These are phyloP conservation scores for Phycodurus eques DNA, from an alignment of 2,113 vertebrate species.

Conservation along the genomic window DNA sequence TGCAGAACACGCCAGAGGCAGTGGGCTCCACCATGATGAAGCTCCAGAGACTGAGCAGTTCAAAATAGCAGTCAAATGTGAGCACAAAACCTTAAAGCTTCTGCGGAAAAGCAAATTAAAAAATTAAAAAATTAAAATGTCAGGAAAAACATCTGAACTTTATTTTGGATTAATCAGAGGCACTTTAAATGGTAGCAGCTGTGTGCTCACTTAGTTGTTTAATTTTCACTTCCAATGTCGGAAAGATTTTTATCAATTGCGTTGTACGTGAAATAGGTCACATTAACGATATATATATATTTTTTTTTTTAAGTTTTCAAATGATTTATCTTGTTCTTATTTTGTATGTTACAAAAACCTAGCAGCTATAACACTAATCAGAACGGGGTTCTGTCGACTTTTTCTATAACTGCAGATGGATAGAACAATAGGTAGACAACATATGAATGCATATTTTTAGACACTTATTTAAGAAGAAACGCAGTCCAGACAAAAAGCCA, in stretches of 20 bases:
- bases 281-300: too few species aligned
- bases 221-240: too few species aligned
- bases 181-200: not conserved
- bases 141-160: not conserved
- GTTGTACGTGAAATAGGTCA: too few species aligned
- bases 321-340: too few species aligned
- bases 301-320: too few species aligned
- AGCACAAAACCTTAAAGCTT: not conserved
- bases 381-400: not conserved
- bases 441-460: too few species aligned
- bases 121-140: not conserved
- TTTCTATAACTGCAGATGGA: too few species aligned
- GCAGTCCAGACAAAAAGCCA: not conserved
- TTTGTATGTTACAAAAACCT: too few species aligned
- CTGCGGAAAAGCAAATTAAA: not conserved
- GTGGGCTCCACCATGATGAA: constrained; percentile 80
- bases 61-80: not conserved
- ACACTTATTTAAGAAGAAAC: not conserved
- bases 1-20: constrained; percentile 88
- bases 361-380: not conserved
- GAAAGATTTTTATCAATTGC: too few species aligned
- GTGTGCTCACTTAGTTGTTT: not conserved
- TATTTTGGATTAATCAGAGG: not conserved
- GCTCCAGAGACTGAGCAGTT: not conserved
- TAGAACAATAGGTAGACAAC: too few species aligned